Evolutionary conservation across 2,113 vertebrate species (phyloP), one percentile per base, ranked within the genome.

Genomic region (Silurus glanis): DNA sequence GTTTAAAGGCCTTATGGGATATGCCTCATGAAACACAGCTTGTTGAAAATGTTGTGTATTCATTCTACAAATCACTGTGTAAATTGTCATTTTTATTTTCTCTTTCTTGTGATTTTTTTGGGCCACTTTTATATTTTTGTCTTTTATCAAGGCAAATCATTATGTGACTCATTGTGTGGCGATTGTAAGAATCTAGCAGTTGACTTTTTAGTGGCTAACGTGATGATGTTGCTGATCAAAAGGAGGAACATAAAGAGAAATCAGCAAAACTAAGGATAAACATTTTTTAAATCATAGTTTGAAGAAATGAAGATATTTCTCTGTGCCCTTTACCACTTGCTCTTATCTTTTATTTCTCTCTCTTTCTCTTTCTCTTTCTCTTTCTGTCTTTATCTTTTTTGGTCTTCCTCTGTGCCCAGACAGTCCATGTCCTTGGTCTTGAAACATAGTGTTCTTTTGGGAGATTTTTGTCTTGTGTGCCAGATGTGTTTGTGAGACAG

Each of bases 381-480:
- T 75, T 61, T 78, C 53, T 19, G 47, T 49, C 67, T n/a, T n/a
- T 85, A 64, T 83, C 76, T 85, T 81, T 82, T 58, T 13, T 14
- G 61, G 37, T 84, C 76, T 75, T 25, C 37, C 12, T 88, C 61
- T 83, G 13, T 83, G 79, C 83, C 59, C 66, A 85, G 78, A 85
- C 74, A 75, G 67, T 82, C 25, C 55, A 47, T 88, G 89, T 87
- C 85, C 85, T 90, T 90, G 85, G 58, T 85, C 58, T 87, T 78
- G 82, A 90, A 87, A 86, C 69, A 51, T 86, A 80, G 53, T 87
- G 85, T 85, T 87, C 85, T 88, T 85, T 49, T 74, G 74, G 87
- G 87, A 87, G 67, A 90, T 64, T 88, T 75, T 88, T 69, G 86
- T 88, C 89, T 83, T 55, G 82, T 88, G 76, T 80, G 71, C 61